Percentiles rank a stretch among this genome's conserved stretches.
Evolutionary conservation across 2,888 invertebrate species (phyloP).

Genomic region (Dilophus febrilis): DNA sequence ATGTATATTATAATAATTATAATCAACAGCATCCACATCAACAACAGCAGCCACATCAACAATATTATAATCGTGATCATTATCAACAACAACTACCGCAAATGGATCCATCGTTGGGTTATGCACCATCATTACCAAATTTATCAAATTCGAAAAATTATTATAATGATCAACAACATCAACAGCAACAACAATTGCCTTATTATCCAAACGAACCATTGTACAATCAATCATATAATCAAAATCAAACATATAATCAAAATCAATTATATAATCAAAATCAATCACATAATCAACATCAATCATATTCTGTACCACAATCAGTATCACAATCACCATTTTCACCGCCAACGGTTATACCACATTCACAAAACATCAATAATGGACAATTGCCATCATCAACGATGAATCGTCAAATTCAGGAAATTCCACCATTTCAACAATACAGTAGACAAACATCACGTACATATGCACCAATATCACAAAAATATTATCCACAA

Average conservation of each 20-base stretch:
- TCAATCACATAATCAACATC: too few species aligned
- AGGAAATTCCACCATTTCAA: not conserved
- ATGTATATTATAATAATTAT: not conserved
- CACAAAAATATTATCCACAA: not conserved
- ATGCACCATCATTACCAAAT: conserved; percentile 24
- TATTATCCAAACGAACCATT: not conserved
- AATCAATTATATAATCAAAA: too few species aligned
- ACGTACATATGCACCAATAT: conserved; percentile 2
- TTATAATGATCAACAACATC: not conserved
- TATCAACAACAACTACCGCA: not conserved
- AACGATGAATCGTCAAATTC: too few species aligned
- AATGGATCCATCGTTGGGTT: not conserved
- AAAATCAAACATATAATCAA: too few species aligned
- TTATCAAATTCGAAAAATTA: conserved; percentile 8
- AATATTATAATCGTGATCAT: too few species aligned
- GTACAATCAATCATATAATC: too few species aligned
- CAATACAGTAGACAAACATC: not conserved
- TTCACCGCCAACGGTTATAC: too few species aligned
- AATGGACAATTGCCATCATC: too few species aligned
- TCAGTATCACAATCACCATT: too few species aligned
- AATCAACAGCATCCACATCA: not conserved
- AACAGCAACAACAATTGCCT: not conserved
- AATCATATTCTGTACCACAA: too few species aligned
- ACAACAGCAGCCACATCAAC: not conserved
- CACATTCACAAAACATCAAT: too few species aligned